Evolutionary conservation across 2,888 invertebrate genomes (phyloP), one percentile per base, ranked within the genome.

Genomic region (Ischnus inquisitorius): DNA sequence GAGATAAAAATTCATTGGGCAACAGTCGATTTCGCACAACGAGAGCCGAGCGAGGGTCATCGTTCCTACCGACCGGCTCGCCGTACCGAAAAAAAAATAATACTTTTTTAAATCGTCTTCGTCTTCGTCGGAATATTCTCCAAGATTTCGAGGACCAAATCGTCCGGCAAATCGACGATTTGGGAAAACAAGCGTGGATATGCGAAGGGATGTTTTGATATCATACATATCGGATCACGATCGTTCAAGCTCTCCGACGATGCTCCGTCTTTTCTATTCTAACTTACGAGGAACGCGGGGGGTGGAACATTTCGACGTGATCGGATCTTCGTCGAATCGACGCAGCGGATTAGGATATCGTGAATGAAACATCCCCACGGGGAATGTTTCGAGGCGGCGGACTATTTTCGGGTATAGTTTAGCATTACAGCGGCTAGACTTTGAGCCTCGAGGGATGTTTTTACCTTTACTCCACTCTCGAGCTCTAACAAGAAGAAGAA

Each of bases 281-380:
- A 10, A 62, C 39, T 14, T 39, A 8, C 19, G n/a, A 64, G 12
- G 39, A 16, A 4, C 14, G n/a, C 14, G 46, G 14, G 2, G n/a
- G 1, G 46, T 10, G 8, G n/a, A 48, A 48, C 12, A 48, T 16
- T 67, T 67, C 39, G 28, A 19, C 25, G 41, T 28, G 60, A 39
- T 39, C 5, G 34, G 65, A 25, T 71, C 54, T 34, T 57, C 16
- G 69, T 22, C 34, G 65, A 43, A 46, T 46, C 71, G 69, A 46
- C 41, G 54, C 12, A 8, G 46, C 54, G 54, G 51, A 82, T 78
- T 67, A 74, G 72, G 72, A 72, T 62, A 57, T 60, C 16, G 39
- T 57, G 28, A 22, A 25, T 60, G 60, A n/a, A 12, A 77, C 62
- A 72, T 62, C 78, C 4, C 72, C 74, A 68, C 51, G 72, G 78